A percentile compares a stretch with the other conserved stretches of the same genome.
These are phyloP conservation scores for Tigriopus japonicus DNA, from an alignment of 1,140 invertebrate species.

Conservation along the genomic window DNA sequence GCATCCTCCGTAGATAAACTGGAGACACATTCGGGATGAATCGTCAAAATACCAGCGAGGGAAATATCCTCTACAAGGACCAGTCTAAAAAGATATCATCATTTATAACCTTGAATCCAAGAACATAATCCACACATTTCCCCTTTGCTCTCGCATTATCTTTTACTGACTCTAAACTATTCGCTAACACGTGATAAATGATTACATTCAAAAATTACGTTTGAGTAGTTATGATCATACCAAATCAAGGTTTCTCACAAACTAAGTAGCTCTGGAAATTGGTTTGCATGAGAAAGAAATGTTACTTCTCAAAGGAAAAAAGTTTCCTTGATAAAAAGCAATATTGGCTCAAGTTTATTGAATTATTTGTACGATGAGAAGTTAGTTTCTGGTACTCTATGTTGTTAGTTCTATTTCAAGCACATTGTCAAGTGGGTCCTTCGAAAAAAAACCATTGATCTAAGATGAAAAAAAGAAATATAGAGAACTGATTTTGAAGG, in stretches of 20 bases:
- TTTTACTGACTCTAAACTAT: background rate
- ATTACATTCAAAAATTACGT: no score
- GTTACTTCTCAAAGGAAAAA: no score
- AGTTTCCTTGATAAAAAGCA: background rate
- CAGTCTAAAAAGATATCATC: slow-evolving; percentile 45
- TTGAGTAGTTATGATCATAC: no score
- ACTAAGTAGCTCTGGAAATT: no score
- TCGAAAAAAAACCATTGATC: background rate
- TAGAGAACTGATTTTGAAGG: no score
- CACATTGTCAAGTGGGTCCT: background rate
- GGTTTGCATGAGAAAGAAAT: no score
- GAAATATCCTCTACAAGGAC: slow-evolving; percentile 61
- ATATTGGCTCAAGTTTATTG: background rate
- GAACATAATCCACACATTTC: background rate
- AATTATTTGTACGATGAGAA: no score
- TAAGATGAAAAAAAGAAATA: background rate
- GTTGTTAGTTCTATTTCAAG: background rate
- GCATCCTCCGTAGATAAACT: slow-evolving; percentile 72
- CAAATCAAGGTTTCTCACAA: no score
- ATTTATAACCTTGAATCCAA: slow-evolving; percentile 25
- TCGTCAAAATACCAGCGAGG: slow-evolving; percentile 60
- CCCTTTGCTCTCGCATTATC: background rate
- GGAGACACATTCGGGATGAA: slow-evolving; percentile 46
- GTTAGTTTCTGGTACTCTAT: background rate
- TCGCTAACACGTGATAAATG: background rate